Conservation (phyloP, 1,140 invertebrate species). For the Apis cerana region DNA sequence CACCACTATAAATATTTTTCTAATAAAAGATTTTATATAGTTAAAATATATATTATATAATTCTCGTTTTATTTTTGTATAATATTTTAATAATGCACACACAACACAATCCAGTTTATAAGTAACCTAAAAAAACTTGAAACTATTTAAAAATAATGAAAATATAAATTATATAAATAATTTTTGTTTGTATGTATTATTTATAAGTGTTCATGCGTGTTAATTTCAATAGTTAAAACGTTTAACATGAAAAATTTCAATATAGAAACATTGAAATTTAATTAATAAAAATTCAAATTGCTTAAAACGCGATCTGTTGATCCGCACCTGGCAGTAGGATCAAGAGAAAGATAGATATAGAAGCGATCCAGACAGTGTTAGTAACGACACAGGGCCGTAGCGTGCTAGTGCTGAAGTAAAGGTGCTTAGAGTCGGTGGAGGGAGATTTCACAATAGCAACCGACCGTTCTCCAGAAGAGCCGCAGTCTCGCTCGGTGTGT, state of each 20-base stretch:
- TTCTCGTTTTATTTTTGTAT: not conserved
- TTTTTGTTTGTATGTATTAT: not conserved
- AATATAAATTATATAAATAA: not conserved
- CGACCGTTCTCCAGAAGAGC: constrained; percentile 53
- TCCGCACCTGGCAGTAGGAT: constrained; percentile 45
- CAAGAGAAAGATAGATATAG: constrained; percentile 23
- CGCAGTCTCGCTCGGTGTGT: constrained; percentile 63
- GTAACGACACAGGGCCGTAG: constrained; percentile 49
- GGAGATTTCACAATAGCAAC: constrained; percentile 35
- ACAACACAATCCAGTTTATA: not conserved
- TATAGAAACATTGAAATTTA: not conserved
- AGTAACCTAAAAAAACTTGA: not conserved
- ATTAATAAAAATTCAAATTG: not conserved
- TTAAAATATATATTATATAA: too few relatives aligned
- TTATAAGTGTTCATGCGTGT: not conserved
- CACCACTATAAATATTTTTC: not conserved
- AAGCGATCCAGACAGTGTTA: constrained; percentile 30
- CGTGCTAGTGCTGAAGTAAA: not conserved
- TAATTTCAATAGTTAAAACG: not conserved
- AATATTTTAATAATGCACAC: too few relatives aligned
- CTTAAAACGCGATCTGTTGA: not conserved
- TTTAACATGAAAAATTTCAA: too few relatives aligned
- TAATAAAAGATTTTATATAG: not conserved
- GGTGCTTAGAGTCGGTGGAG: constrained; percentile 19
- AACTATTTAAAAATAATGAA: not conserved